Evolutionary conservation across 23 tunicate species (phyloP), one percentile per base, ranked within the genome.

Genomic region (Ciona savignyi): DNA sequence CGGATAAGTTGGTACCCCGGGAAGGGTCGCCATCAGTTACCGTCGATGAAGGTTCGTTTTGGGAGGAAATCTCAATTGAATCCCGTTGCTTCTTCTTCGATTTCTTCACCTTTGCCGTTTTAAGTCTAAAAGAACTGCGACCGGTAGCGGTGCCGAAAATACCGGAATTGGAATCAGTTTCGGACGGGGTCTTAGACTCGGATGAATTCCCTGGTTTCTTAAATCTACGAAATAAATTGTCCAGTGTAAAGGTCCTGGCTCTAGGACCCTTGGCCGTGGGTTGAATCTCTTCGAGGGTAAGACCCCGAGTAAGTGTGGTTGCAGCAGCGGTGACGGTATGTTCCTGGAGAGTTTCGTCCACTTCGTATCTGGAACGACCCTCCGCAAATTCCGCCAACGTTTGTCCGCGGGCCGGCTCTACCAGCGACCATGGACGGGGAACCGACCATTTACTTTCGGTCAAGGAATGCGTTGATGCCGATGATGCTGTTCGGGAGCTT

Each of bases 401-500:
- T 60, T 82, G 80, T 2, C 75, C 87, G 3, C 80, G 74, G 29
- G 23, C 21, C 21, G 80, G 27, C 6, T 82, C 87, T 28, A 82
- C 75, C 62, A 74, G 62, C 22, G 87, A 82, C 87, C 87, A 82
- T 3, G 87, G 87, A 4, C 87, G 75, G 4, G 75, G 66, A 6
- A 67, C 65, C 11, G 85, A 81, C 73, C 73, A 65, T 1, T 51
- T 34, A 2, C 78, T 29, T 42, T 15, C 56, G 15, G 56, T 42
- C 9, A 63, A 77, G 3, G 80, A 74, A 15, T 78, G 74, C 1
- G 87, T 67, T 20, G 87, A 82, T 2, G 87, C 87, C 25, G 87
- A 82, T 1, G 87, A 82, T 4, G 87, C 80, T 22, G 87, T 82
- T 56, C 87, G 61, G 62, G 87, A 82, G 28, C 87, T 82, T 21